phyloP scores from a whole-genome alignment of 2,888 invertebrate genomes.

The Caenorhabditis auriculariae region DNA sequence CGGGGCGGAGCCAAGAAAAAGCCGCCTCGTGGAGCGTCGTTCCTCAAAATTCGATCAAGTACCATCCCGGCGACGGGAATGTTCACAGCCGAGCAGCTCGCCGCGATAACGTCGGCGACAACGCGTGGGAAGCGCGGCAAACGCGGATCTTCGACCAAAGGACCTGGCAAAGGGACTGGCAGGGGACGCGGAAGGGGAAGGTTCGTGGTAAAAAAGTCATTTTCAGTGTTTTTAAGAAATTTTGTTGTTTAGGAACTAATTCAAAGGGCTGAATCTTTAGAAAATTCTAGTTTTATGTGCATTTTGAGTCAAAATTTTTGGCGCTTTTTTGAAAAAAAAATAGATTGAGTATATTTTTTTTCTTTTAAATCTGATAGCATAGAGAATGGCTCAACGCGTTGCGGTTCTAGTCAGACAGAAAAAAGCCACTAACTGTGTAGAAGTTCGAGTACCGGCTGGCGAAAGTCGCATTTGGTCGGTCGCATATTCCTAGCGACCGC shows the following conservation, averaged over 20 bases:
- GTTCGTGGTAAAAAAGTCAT: too few relatives aligned
- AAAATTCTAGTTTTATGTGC: background rate
- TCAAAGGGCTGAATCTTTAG: background rate
- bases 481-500: too few relatives aligned
- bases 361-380: background rate
- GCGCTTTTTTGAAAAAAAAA: background rate
- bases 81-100: conserved; percentile 25
- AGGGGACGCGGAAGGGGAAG: conserved; percentile 29
- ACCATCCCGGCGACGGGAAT: conserved; percentile 26
- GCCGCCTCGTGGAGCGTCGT: conserved; percentile 30
- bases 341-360: background rate
- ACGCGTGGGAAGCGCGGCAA: conserved; percentile 43
- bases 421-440: too few relatives aligned
- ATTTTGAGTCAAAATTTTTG: background rate
- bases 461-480: too few relatives aligned
- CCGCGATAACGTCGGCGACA: conserved; percentile 4
- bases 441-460: too few relatives aligned
- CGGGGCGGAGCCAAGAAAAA: conserved; percentile 42
- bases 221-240: too few relatives aligned
- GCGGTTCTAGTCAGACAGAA: too few relatives aligned
- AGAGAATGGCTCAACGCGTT: too few relatives aligned
- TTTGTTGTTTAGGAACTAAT: too few relatives aligned
- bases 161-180: conserved; percentile 29
- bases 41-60: conserved; percentile 26
- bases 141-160: conserved; percentile 20